Conservation (phyloP, 2,797 vertebrate genomes). For the Catharus ustulatus region DNA sequence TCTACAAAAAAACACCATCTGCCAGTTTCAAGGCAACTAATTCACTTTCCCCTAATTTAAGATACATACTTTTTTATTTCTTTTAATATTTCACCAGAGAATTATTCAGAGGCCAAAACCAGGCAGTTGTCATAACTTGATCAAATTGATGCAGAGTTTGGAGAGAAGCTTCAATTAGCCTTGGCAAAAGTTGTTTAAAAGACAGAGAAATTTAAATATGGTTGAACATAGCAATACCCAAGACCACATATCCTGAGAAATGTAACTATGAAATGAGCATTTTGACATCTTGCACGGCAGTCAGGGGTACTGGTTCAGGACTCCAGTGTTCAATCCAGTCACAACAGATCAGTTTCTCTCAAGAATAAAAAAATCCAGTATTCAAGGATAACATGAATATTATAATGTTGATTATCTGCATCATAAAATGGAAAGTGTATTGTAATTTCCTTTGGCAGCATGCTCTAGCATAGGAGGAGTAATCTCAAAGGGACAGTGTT, state of each 20-base stretch:
- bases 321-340: background rate
- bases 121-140: background rate
- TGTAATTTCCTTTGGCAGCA: background rate
- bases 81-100: background rate
- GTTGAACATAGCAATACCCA: background rate
- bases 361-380: background rate
- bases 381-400: background rate
- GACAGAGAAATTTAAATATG: background rate
- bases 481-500: background rate
- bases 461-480: background rate
- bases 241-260: background rate
- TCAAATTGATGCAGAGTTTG: background rate
- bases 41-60: background rate
- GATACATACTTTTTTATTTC: background rate
- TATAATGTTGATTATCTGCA: background rate
- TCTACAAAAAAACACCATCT: background rate
- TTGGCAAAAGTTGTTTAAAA: background rate
- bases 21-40: background rate
- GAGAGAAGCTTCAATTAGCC: background rate
- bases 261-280: background rate
- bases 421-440: background rate
- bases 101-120: background rate
- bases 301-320: background rate
- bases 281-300: background rate
- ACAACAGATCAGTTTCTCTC: background rate